phyloP scores from a whole-genome alignment of 1,140 invertebrate species.

The Monochamus saltuarius region DNA sequence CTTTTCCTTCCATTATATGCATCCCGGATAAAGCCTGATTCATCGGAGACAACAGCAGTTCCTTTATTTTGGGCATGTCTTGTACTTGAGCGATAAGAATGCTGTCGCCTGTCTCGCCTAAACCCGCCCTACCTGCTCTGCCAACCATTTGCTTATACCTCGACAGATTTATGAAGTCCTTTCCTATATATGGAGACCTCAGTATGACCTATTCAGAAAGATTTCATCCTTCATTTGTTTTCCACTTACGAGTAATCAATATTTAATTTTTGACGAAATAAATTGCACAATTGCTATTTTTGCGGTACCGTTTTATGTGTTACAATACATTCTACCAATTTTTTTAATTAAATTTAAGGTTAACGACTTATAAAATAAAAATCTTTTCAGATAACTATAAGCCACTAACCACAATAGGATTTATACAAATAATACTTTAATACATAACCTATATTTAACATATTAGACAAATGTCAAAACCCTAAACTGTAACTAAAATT shows the following conservation, averaged over 20 bases:
- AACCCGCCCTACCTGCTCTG: conserved; percentile 77
- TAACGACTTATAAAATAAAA: too few species aligned
- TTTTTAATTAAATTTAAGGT: too few species aligned
- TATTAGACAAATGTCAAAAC: too few species aligned
- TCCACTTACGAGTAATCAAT: background rate
- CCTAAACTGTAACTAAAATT: too few species aligned
- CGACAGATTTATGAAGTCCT: conserved; percentile 72
- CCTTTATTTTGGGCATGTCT: conserved; percentile 59
- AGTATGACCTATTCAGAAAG: conserved; percentile 71
- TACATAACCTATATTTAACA: too few species aligned
- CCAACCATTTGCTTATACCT: conserved; percentile 96
- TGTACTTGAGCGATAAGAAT: conserved; percentile 64
- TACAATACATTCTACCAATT: too few species aligned
- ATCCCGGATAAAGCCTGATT: conserved; percentile 70
- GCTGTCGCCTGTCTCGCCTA: conserved; percentile 80
- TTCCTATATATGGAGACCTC: conserved; percentile 79
- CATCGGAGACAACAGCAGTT: conserved; percentile 65
- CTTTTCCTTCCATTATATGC: conserved; percentile 53
- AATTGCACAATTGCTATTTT: too few species aligned
- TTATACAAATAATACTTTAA: too few species aligned
- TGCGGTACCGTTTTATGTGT: too few species aligned
- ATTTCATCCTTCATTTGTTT: background rate
- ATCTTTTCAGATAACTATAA: too few species aligned
- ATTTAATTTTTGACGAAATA: too few species aligned
- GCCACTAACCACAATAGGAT: too few species aligned